Base-by-base conservation (phyloP, 2,113 vertebrate genomes). In the Pyrgilauda ruficollis region DNA sequence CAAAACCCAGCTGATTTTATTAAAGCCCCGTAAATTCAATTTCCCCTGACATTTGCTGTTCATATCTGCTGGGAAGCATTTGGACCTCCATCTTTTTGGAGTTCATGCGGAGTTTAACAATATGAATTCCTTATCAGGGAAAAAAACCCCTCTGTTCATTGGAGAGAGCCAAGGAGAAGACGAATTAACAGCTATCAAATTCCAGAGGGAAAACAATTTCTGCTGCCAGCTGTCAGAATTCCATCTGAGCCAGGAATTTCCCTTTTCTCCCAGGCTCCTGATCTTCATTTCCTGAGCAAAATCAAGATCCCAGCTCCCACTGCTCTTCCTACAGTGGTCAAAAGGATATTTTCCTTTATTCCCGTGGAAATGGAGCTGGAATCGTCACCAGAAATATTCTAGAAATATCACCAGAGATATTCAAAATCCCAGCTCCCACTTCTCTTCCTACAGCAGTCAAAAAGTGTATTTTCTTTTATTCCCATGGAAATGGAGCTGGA, bases 71-170 rank as follows among this genome's bases (percentile, higher is more conserved):
- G 74, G 97, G 97, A 98, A 98, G 94, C 96, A 86, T 96, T 95
- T 97, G 95, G 93, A 80, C 84, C n/a, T 97, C 96, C 96, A 82
- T 86, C 91, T 97, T 97, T 97, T 96, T 92, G 97, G 98, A 98
- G 98, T 98, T 98, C 98, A 98, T 58, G 81, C 37, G 94, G 97
- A 98, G 98, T 98, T 98, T 98, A 98, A 97, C 96, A 98, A 93
- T 74, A 96, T 96, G 91, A 97, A 98, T 98, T 97, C 95, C 97
- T 97, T 97, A 97, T 97, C 97, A 97, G 81, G 76, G 33, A 69
- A 70, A 96, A 93, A 61, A 26, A 14, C 3, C 17, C 2, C 16
- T 61, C 26, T 39, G 90, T 94, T 95, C 94, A 67, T 89, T 87
- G 50, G 69, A 16, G 63, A 87, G 80, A 98, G 95, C 92, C 70